Conservation (phyloP, 1,140 invertebrate genomes). For the Tetramorium simillimum region DNA sequence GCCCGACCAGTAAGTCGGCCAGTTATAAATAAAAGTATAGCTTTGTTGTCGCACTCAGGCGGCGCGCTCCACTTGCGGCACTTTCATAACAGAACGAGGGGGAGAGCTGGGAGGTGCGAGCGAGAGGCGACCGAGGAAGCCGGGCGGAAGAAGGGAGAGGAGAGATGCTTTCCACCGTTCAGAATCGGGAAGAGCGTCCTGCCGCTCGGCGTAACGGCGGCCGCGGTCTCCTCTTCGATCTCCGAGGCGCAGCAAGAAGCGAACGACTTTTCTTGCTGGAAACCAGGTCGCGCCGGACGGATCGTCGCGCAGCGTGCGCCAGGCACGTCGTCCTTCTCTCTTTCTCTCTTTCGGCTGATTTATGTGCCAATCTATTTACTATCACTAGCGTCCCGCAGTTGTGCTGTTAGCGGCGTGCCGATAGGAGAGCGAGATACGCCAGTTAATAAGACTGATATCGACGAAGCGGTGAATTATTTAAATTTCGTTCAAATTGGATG, state of each 20-base stretch:
- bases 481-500: background rate
- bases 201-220: conserved; percentile 6
- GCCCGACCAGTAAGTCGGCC: conserved; percentile 72
- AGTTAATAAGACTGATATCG: conserved; percentile 13
- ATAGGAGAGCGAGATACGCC: background rate
- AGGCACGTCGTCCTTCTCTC: conserved; percentile 11
- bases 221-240: conserved; percentile 51
- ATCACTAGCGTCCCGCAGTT: conserved; percentile 3
- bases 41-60: conserved; percentile 74
- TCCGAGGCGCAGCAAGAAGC: conserved; percentile 32
- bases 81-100: conserved; percentile 77
- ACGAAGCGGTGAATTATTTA: background rate
- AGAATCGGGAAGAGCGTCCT: conserved; percentile 54
- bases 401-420: background rate
- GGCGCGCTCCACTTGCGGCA: conserved; percentile 78
- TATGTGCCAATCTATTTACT: conserved; percentile 50
- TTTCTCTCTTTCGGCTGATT: conserved; percentile 10
- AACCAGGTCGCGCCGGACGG: conserved; percentile 72
- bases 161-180: conserved; percentile 64
- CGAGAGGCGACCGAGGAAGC: conserved; percentile 58
- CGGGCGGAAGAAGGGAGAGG: conserved; percentile 44
- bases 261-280: conserved; percentile 76
- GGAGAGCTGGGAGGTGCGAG: conserved; percentile 63
- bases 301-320: background rate
- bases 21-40: conserved; percentile 79